These are phyloP conservation scores for Zaprionus lachaisei DNA, from an alignment of 1,140 invertebrate genomes.

Conservation along the genomic window DNA sequence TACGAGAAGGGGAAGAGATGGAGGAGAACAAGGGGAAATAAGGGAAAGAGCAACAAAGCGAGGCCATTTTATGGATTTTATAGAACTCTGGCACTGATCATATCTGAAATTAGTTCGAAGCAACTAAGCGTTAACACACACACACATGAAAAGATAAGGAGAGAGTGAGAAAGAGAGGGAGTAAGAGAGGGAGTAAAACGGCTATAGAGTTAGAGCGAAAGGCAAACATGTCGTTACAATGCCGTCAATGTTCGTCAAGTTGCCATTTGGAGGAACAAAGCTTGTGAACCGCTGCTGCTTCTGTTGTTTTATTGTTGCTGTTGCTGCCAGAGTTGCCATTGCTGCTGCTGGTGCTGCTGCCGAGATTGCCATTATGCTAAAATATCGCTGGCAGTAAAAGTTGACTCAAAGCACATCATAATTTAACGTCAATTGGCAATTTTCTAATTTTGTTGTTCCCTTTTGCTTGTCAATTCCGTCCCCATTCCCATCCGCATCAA, in stretches of 20 bases:
- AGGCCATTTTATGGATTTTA: slow-evolving; percentile 13
- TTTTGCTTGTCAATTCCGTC: slow-evolving; percentile 19
- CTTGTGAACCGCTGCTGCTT: slow-evolving; percentile 5
- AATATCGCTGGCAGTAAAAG: slow-evolving; percentile 43
- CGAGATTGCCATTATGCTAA: slow-evolving; percentile 33
- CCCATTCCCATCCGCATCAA: background rate
- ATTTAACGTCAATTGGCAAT: slow-evolving; percentile 69
- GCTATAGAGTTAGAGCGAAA: background rate
- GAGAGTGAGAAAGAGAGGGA: background rate
- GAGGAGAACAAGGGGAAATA: background rate
- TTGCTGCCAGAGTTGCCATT: slow-evolving; percentile 1
- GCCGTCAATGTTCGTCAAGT: slow-evolving; percentile 22
- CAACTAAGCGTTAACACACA: background rate
- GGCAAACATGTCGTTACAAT: slow-evolving; percentile 14
- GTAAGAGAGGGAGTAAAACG: background rate
- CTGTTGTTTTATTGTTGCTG: slow-evolving; percentile 3
- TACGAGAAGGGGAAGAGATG: background rate
- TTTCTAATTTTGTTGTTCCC: slow-evolving; percentile 59
- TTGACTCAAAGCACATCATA: slow-evolving; percentile 59
- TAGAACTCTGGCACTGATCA: slow-evolving; percentile 36
- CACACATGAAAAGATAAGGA: background rate
- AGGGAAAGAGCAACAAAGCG: background rate
- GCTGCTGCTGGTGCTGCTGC: slow-evolving; percentile 14
- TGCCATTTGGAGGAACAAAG: slow-evolving; percentile 17
- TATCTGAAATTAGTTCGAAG: slow-evolving; percentile 54